Evolutionary conservation across 2,113 vertebrate genomes (phyloP), one percentile per base, ranked within the genome.

Genomic region (Grantiella picta): DNA sequence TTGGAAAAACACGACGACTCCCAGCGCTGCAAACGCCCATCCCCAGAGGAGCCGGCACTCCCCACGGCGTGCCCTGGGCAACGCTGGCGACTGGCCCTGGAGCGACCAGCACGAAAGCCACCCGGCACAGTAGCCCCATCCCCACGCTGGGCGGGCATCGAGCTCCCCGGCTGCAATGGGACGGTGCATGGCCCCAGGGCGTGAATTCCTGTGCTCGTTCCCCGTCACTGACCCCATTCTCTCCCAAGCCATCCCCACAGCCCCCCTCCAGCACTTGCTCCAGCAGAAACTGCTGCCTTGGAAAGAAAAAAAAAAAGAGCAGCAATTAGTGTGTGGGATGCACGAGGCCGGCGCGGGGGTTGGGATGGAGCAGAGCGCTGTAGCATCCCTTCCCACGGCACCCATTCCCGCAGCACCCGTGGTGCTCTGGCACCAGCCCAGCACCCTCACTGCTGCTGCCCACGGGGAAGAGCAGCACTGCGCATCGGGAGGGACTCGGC

Each of bases 101-200:
- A 47, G 79, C 12, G 17, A 38, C 19, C 2, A 4, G 27, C 66
- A 65, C 52, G 1, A 1, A 13, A 61, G 33, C 18, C 5, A 1
- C 19, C 40, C 25, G 80, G 36, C 56, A 61, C 68, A 63, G 49
- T 8, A 2, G 57, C 38, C 73, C 2, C 2, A 25, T 15, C 52
- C 36, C 52, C 1, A 2, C 0, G 1, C 21, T 2, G 1, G 42
- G 27, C 5, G 2, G 16, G 42, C 16, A 3, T 4, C 1, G 7
- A 57, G 56, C 56, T 57, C n/a, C 28, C 70, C 0, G 16, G 12
- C 49, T 38, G 50, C 36, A 25, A 11, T 8, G 10, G 73, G 50
- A 27, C 1, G 2, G 38, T 5, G 31, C 61, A 6, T 1, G 1
- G 50, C 11, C 25, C 44, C 2, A 3, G 27, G n/a, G 19, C 11